Percentiles rank a stretch among this genome's conserved stretches.
Conservation (phyloP, 1,140 invertebrate genomes). For the Acyrthosiphon pisum region DNA sequence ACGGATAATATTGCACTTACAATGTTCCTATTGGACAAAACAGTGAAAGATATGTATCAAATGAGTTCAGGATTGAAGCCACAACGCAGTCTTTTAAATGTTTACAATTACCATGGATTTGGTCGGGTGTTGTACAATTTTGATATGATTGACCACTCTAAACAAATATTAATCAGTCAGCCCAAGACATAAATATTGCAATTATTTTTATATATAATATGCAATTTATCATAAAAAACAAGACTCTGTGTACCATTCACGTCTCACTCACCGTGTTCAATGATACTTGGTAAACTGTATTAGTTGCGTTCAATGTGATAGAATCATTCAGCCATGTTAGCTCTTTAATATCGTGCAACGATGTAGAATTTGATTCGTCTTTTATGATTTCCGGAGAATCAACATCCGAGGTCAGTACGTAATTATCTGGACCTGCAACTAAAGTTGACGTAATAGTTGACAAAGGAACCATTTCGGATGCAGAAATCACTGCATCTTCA, state of each 20-base stretch:
- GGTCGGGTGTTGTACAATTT: slow-evolving; percentile 35
- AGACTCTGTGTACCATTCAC: too few relatives aligned
- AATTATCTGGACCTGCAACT: neutral
- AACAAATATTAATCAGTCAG: neutral
- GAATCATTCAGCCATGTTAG: slow-evolving; percentile 29
- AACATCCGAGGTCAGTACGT: neutral
- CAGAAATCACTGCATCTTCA: neutral
- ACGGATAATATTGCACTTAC: neutral
- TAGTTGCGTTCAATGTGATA: slow-evolving; percentile 5
- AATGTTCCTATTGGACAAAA: slow-evolving; percentile 45
- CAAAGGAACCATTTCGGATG: neutral
- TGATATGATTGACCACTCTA: slow-evolving; percentile 48
- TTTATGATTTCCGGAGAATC: neutral
- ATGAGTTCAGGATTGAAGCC: slow-evolving; percentile 24
- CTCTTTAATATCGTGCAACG: neutral
- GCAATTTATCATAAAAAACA: too few relatives aligned
- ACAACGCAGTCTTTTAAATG: slow-evolving; percentile 52
- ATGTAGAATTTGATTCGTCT: neutral
- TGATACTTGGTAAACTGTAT: slow-evolving; percentile 36
- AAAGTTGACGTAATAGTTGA: neutral
- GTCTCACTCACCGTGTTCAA: slow-evolving; percentile 31
- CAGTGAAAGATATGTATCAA: slow-evolving; percentile 5
- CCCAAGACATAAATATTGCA: neutral
- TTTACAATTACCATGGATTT: slow-evolving; percentile 33
- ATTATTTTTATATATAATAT: neutral